Evolutionary conservation across 2,797 vertebrate genomes (phyloP), one percentile per base, ranked within the genome.

Genomic region (Mareca strepera): DNA sequence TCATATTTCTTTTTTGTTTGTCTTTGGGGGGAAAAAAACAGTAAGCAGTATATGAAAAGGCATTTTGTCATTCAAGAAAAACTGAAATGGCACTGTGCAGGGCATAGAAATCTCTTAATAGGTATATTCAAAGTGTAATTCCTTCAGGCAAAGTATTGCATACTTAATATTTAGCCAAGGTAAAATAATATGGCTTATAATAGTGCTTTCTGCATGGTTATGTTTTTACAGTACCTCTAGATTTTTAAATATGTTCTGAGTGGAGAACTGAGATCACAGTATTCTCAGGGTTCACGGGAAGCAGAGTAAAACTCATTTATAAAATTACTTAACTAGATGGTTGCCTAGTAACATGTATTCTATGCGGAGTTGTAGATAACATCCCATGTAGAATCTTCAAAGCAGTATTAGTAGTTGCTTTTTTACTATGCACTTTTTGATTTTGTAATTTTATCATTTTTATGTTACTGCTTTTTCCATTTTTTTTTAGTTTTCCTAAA

Each of bases 271-370:
- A 91, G 86, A 94, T 93, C 86, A 91, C 66, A 88, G 75, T 96
- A 86, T 95, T 96, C 97, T 94, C 95, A 97, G 92, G 93, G 88
- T 96, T 97, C 94, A 87, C 84, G 92, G 87, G 92, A 95, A 91
- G 76, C 91, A 83, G 85, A 95, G 83, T 95, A 96, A 95, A 96
- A 93, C 75, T 95, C 93, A 94, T 95, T 87, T 90, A 92, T 97
- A 94, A 88, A 95, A 94, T 96, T 96, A 95, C 94, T 94, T 95
- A 96, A 95, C 92, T 89, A 89, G 83, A 63, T 95, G 93, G 96
- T 97, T 97, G 96, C 97, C 80, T 97, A 93, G 96, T 95, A 94
- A 97, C 96, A 96, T 97, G 94, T 90, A 93, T 97, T 94, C 92
- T 81, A 41, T 92, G 83, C 76, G 62, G 79, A 94, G 92, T 93